phyloP scores from a whole-genome alignment of 1,140 invertebrate species.

The Phymorhynchus buccinoides region DNA sequence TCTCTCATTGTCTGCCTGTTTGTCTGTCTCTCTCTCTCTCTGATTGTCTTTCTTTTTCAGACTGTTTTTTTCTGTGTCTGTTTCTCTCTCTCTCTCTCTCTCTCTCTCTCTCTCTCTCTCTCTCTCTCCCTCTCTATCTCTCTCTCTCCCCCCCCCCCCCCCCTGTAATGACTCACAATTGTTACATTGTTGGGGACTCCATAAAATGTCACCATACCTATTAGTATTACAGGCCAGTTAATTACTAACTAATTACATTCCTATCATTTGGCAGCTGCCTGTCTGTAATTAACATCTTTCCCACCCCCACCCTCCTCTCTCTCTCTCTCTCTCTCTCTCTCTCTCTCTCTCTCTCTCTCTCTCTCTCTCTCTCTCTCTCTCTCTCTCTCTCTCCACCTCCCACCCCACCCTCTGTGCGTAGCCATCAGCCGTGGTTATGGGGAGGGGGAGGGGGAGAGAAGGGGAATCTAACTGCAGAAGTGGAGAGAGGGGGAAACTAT shows the following conservation, averaged over 20 bases:
- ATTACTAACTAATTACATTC: no score
- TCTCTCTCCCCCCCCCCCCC: neutral
- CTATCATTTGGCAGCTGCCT: no score
- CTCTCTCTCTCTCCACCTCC: neutral
- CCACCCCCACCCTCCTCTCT: no score
- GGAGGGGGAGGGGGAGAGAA: no score
- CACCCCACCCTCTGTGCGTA: neutral
- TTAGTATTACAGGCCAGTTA: no score
- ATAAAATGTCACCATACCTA: no score
- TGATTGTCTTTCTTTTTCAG: neutral
- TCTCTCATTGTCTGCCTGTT: neutral
- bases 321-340: no score
- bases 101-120: neutral
- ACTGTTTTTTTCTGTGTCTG: no score
- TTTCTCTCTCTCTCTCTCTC: neutral
- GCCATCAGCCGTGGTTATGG: no score
- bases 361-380: neutral
- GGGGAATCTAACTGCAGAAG: no score
- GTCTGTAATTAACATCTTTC: neutral
- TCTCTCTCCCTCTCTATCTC: neutral
- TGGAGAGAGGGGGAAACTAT: no score
- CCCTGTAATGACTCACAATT: neutral
- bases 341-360: neutral
- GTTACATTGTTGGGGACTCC: neutral
- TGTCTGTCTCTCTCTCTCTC: neutral